Percentiles rank a stretch among this genome's conserved stretches.
Conservation (phyloP, 2,888 invertebrate species). For the Polietes domitor region DNA sequence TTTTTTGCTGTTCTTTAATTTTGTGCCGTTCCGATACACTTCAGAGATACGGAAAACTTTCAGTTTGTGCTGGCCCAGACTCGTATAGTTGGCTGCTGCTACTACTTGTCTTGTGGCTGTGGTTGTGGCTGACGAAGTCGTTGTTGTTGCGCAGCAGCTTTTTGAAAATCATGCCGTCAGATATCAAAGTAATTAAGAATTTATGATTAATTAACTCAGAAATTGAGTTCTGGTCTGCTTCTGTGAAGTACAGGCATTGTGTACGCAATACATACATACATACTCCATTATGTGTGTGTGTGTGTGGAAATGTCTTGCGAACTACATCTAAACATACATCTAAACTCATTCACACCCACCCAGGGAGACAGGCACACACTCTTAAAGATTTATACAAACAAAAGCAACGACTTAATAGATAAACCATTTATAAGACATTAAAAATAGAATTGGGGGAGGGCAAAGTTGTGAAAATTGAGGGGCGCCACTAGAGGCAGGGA, state of each 20-base stretch:
- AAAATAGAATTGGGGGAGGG: not conserved
- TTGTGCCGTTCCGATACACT: not conserved
- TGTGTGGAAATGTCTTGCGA: too few species aligned
- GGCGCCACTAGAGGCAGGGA: too few species aligned
- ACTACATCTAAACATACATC: not conserved
- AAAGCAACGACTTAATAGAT: slow-evolving; percentile 31
- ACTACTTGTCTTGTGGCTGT: not conserved
- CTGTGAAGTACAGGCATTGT: not conserved
- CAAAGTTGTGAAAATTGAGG: not conserved
- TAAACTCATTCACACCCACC: slow-evolving; percentile 15
- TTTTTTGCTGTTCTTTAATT: not conserved
- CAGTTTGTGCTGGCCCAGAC: not conserved
- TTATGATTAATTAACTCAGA: slow-evolving; percentile 60
- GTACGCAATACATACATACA: not conserved
- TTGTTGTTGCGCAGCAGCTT: not conserved
- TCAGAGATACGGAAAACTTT: not conserved
- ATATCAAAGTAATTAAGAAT: slow-evolving; percentile 58
- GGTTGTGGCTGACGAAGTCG: not conserved
- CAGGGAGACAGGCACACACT: not conserved
- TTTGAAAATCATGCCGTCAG: slow-evolving; percentile 26
- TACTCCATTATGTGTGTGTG: too few species aligned
- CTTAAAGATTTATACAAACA: slow-evolving; percentile 29
- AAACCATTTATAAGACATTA: slow-evolving; percentile 46
- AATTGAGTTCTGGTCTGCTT: slow-evolving; percentile 27
- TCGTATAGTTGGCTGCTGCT: not conserved